A percentile compares a stretch with the other conserved stretches of the same genome.
Evolutionary conservation across 2,113 vertebrate genomes (phyloP).

Genomic region (Nothoprocta perdicaria): DNA sequence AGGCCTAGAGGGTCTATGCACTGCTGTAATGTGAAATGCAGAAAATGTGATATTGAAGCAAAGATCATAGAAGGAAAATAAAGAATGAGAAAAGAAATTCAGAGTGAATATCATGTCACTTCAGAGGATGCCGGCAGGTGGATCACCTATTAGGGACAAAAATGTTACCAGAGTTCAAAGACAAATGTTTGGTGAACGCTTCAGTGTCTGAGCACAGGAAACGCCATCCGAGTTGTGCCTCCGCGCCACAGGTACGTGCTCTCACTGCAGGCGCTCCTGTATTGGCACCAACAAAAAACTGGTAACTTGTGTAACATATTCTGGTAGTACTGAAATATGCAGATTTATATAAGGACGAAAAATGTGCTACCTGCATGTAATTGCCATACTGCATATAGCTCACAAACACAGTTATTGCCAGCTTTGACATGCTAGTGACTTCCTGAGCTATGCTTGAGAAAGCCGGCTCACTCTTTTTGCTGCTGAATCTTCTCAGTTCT

Average conservation of each 20-base stretch:
- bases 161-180: rapidly evolving
- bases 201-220: background rate
- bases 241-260: background rate
- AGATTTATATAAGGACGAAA: background rate
- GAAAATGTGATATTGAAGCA: background rate
- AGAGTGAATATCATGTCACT: background rate
- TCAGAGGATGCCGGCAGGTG: background rate
- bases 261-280: background rate
- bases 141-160: background rate
- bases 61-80: background rate
- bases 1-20: background rate
- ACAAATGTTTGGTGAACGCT: background rate
- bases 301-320: background rate
- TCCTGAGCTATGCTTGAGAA: background rate
- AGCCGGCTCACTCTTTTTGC: background rate
- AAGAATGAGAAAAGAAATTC: background rate
- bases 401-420: too few species aligned
- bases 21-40: background rate
- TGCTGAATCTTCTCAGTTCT: background rate
- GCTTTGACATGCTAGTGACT: rapidly evolving
- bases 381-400: background rate
- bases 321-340: background rate
- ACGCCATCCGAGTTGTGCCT: background rate
- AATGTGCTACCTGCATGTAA: rapidly evolving
- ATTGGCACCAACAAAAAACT: background rate